These are phyloP conservation scores for Ruditapes philippinarum DNA, from an alignment of 1,140 invertebrate genomes.

Conservation along the genomic window DNA sequence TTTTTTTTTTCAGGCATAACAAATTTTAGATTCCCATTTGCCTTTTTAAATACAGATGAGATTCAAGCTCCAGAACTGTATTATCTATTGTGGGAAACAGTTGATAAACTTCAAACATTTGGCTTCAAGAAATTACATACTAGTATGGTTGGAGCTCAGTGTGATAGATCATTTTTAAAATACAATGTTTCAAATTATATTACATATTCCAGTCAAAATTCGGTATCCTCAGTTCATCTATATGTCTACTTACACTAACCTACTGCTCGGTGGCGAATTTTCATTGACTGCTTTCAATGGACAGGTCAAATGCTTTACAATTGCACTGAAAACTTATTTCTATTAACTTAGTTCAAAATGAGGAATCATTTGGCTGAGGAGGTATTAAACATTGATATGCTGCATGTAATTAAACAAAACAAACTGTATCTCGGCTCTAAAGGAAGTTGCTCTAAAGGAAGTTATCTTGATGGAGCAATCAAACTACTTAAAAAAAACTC, in stretches of 20 bases:
- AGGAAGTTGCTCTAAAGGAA: slow-evolving; percentile 50
- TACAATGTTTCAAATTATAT: too few species aligned
- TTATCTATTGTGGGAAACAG: slow-evolving; percentile 49
- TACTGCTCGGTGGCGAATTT: background rate
- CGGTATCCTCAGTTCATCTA: background rate
- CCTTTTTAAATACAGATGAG: slow-evolving; percentile 38
- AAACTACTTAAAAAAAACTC: slow-evolving; percentile 33
- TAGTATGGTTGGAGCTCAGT: slow-evolving; percentile 60
- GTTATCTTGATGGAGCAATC: slow-evolving; percentile 26
- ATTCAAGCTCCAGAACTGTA: slow-evolving; percentile 51
- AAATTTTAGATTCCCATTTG: slow-evolving; percentile 66
- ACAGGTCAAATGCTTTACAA: background rate
- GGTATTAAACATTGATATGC: slow-evolving; percentile 45
- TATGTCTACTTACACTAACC: slow-evolving; percentile 3
- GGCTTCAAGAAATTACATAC: slow-evolving; percentile 49
- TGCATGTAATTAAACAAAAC: slow-evolving; percentile 11
- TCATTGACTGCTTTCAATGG: background rate
- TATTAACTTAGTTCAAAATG: slow-evolving; percentile 29
- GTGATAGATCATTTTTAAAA: slow-evolving; percentile 53
- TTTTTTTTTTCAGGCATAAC: slow-evolving; percentile 60
- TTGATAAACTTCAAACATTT: slow-evolving; percentile 49
- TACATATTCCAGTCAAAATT: too few species aligned
- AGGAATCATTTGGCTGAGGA: slow-evolving; percentile 61
- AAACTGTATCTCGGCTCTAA: slow-evolving; percentile 1
- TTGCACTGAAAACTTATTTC: background rate